These are phyloP conservation scores for Drosophila melanica DNA, from an alignment of 1,140 invertebrate genomes.

Conservation along the genomic window DNA sequence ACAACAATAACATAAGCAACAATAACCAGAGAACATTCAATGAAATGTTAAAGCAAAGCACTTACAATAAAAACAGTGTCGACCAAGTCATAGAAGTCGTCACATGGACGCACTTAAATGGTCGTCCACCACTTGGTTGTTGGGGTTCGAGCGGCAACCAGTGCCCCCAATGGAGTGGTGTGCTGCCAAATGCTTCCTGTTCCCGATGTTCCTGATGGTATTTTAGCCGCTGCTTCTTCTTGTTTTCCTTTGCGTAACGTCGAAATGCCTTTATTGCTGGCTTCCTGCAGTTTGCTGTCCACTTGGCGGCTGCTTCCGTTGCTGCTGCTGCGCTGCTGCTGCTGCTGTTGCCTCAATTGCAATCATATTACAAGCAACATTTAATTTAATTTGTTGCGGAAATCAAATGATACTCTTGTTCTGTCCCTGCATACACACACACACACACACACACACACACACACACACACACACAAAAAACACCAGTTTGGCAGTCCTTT, in stretches of 20 bases:
- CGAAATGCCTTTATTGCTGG: constrained; percentile 63
- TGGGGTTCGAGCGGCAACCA: constrained; percentile 1
- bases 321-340: background rate
- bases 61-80: constrained; percentile 65
- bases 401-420: constrained; percentile 59
- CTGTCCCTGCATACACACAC: constrained; percentile 1
- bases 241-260: constrained; percentile 6
- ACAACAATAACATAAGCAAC: constrained; percentile 14
- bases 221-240: constrained; percentile 29
- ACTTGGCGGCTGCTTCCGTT: constrained; percentile 52
- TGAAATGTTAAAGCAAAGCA: constrained; percentile 56
- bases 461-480: too few relatives aligned
- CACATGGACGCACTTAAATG: constrained; percentile 46
- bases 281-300: constrained; percentile 72
- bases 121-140: constrained; percentile 14
- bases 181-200: constrained; percentile 63
- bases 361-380: constrained; percentile 79
- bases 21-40: constrained; percentile 39
- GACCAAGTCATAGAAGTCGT: constrained; percentile 39
- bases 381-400: constrained; percentile 78
- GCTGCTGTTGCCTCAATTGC: constrained; percentile 50
- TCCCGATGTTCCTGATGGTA: constrained; percentile 30
- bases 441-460: constrained; percentile 1
- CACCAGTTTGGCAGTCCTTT: constrained; percentile 17
- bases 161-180: background rate